Percentiles rank a stretch among this genome's conserved stretches.
Evolutionary conservation across 2,797 vertebrate genomes (phyloP).

Genomic region (Sus cebifrons): DNA sequence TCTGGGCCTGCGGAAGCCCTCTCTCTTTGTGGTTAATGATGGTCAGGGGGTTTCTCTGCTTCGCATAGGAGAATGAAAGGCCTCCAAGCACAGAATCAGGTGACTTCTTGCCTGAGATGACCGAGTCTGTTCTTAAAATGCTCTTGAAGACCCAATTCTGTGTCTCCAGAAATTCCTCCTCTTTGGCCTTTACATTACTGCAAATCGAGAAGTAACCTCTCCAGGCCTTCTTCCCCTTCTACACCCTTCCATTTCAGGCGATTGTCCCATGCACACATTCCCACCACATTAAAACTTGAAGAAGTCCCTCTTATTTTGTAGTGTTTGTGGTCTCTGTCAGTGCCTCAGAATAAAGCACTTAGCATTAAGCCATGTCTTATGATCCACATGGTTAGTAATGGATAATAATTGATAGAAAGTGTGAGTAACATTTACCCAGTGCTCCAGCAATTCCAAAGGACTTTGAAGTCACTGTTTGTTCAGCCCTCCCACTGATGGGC

Average conservation of each 20-base stretch:
- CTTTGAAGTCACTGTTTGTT: not conserved
- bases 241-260: not conserved
- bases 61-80: constrained; percentile 19
- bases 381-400: not conserved
- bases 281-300: not conserved
- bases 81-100: constrained; percentile 54
- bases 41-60: not conserved
- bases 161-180: constrained; percentile 42
- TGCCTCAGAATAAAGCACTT: constrained; percentile 54
- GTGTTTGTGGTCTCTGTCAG: not conserved
- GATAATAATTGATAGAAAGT: not conserved
- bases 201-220: not conserved
- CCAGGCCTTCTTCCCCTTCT: not conserved
- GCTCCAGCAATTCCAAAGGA: not conserved
- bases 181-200: not conserved
- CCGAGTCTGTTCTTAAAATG: constrained; percentile 62
- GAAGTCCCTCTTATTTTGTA: constrained; percentile 24
- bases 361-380: not conserved
- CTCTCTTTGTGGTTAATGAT: not conserved
- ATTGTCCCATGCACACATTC: no score
- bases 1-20: not conserved
- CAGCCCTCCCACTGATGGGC: not conserved
- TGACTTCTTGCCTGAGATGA: constrained; percentile 42
- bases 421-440: not conserved
- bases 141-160: not conserved